phyloP scores from a whole-genome alignment of 2,888 invertebrate genomes.

The Meteorus cinctellus region DNA sequence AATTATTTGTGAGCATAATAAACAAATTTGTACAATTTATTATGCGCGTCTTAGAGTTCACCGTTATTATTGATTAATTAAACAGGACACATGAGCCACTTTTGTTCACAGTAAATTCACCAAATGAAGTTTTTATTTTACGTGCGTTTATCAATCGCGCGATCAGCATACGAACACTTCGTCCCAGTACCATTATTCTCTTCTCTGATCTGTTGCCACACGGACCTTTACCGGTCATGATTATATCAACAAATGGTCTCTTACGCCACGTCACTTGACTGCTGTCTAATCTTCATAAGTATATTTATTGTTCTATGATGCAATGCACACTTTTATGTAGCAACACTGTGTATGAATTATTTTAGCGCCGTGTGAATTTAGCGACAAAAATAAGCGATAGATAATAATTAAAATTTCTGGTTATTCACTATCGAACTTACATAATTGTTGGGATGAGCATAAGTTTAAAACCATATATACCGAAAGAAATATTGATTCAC shows the following conservation, averaged over 20 bases:
- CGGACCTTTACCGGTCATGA: not conserved
- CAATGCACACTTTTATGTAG: constrained; percentile 7
- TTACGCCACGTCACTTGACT: not conserved
- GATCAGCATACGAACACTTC: not conserved
- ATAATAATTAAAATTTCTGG: not conserved
- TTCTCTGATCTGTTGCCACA: not conserved
- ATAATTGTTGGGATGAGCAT: constrained; percentile 10
- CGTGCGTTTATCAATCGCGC: not conserved
- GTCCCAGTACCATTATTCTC: not conserved
- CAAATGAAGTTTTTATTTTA: not conserved
- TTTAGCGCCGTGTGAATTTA: constrained; percentile 43
- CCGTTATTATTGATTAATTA: not conserved
- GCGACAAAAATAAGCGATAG: constrained; percentile 7
- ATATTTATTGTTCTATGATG: not conserved
- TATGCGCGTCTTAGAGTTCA: constrained; percentile 65
- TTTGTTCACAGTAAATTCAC: not conserved
- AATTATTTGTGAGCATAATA: constrained; percentile 68
- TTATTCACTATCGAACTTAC: not conserved
- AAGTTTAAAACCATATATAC: not conserved
- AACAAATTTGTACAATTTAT: constrained; percentile 72
- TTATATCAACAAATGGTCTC: not conserved
- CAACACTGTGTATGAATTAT: constrained; percentile 35
- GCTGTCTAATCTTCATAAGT: not conserved
- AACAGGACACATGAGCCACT: not conserved
- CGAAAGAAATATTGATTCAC: not conserved